Evolutionary conservation across 2,113 vertebrate genomes (phyloP).

Genomic region (Aspidoscelis tigris): DNA sequence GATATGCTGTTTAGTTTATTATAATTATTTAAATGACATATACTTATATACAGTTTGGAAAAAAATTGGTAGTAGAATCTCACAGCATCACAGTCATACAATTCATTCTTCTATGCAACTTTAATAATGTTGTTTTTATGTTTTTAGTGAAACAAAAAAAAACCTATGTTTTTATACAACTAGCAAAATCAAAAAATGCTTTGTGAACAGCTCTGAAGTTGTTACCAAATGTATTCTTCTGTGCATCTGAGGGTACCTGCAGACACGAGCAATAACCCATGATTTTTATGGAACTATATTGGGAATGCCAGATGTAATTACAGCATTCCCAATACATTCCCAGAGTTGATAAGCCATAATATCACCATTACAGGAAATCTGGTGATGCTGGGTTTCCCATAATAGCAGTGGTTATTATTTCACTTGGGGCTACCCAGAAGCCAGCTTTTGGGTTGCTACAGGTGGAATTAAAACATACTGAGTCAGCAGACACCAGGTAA

Average conservation of each 20-base stretch:
- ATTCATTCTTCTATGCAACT: conserved; percentile 38
- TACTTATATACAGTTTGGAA: not conserved
- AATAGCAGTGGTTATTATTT: no score
- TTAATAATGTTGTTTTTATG: conserved; percentile 58
- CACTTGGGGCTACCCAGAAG: no score
- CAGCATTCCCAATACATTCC: no score
- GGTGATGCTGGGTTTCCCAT: no score
- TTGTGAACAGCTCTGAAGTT: conserved; percentile 38
- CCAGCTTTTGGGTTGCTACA: no score
- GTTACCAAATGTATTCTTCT: conserved; percentile 43
- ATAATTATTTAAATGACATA: not conserved
- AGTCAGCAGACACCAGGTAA: no score
- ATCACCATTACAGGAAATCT: no score
- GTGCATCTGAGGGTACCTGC: not conserved
- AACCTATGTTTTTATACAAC: conserved; percentile 44
- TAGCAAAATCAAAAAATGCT: conserved; percentile 38
- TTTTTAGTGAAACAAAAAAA: conserved; percentile 60
- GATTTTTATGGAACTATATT: no score
- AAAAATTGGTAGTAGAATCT: conserved; percentile 14
- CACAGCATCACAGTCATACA: conserved; percentile 63
- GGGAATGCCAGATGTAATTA: no score
- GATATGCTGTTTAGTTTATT: not conserved
- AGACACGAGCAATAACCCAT: no score
- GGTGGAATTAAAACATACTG: no score
- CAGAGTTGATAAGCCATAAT: no score